A percentile compares a stretch with the other conserved stretches of the same genome.
Conservation (phyloP, 2,888 invertebrate species). For the Ischnus inquisitorius region DNA sequence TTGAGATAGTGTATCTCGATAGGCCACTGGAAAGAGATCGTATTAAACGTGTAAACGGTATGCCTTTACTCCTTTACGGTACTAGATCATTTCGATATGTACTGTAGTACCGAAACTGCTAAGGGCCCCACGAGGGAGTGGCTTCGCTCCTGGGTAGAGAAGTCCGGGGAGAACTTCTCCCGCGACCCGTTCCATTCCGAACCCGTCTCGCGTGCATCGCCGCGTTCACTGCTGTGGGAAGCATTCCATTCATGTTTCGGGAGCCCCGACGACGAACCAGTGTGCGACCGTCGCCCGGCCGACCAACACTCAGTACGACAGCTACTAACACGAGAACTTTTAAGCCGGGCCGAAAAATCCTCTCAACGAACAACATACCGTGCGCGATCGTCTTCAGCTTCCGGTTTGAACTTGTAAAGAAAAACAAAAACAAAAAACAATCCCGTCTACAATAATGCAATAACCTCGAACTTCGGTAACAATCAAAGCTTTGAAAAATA, state of each 20-base stretch:
- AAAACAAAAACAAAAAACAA: neutral
- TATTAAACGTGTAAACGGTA: too few species aligned
- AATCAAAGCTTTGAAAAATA: neutral
- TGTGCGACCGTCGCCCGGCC: conserved; percentile 75
- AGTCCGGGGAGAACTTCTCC: conserved; percentile 28
- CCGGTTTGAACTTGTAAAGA: neutral
- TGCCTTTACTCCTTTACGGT: too few species aligned
- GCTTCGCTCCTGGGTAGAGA: conserved; percentile 66
- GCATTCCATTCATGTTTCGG: conserved; percentile 83
- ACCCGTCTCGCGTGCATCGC: conserved; percentile 74
- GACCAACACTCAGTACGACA: conserved; percentile 61
- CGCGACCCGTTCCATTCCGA: conserved; percentile 65
- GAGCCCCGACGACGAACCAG: conserved; percentile 72
- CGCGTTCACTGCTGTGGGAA: conserved; percentile 72
- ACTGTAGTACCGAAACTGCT: conserved; percentile 21
- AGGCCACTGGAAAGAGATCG: too few species aligned
- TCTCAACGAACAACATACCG: neutral
- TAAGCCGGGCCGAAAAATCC: conserved; percentile 30
- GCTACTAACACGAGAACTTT: conserved; percentile 68
- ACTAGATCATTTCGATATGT: neutral
- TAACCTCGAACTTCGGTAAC: neutral
- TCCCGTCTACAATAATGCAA: neutral
- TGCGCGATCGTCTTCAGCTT: conserved; percentile 15
- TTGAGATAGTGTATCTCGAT: too few species aligned
- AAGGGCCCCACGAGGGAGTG: conserved; percentile 55